Conservation (phyloP, 1,140 invertebrate genomes). For the Drosophila lacertosa region DNA sequence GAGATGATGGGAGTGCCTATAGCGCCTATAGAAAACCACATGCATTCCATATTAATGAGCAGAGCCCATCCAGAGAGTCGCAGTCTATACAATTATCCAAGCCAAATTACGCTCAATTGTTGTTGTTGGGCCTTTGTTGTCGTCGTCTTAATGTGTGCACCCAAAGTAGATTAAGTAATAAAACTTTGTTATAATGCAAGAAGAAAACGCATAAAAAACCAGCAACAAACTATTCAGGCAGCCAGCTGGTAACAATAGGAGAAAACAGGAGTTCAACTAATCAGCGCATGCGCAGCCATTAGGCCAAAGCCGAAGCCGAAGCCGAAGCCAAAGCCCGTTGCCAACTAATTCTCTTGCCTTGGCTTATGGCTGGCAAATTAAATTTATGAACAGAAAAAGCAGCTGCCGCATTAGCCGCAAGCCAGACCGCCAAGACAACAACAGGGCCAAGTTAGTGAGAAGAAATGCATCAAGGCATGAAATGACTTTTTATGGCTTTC, state of each 20-base stretch:
- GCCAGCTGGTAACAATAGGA: constrained; percentile 31
- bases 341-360: constrained; percentile 34
- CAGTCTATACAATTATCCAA: constrained; percentile 44
- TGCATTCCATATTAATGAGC: constrained; percentile 64
- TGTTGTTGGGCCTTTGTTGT: constrained; percentile 46
- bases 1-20: constrained; percentile 10
- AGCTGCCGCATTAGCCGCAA: constrained; percentile 47
- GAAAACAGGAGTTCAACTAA: constrained; percentile 42
- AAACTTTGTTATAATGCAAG: constrained; percentile 66
- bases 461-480: constrained; percentile 82
- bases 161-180: constrained; percentile 71
- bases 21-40: constrained; percentile 25
- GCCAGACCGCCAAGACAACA: constrained; percentile 19
- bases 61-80: constrained; percentile 9
- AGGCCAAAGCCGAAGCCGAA: constrained; percentile 20
- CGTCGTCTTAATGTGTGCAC: constrained; percentile 64
- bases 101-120: constrained; percentile 63
- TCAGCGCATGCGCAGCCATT: constrained; percentile 48
- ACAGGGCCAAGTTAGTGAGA: constrained; percentile 59
- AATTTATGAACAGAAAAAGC: constrained; percentile 43
- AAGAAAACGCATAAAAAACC: constrained; percentile 60
- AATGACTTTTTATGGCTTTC: constrained; percentile 82
- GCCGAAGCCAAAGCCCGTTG: constrained; percentile 24
- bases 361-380: constrained; percentile 39
- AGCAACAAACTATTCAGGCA: constrained; percentile 1